phyloP scores from a whole-genome alignment of 2,888 invertebrate species.

The Megaustenia siamemsis region DNA sequence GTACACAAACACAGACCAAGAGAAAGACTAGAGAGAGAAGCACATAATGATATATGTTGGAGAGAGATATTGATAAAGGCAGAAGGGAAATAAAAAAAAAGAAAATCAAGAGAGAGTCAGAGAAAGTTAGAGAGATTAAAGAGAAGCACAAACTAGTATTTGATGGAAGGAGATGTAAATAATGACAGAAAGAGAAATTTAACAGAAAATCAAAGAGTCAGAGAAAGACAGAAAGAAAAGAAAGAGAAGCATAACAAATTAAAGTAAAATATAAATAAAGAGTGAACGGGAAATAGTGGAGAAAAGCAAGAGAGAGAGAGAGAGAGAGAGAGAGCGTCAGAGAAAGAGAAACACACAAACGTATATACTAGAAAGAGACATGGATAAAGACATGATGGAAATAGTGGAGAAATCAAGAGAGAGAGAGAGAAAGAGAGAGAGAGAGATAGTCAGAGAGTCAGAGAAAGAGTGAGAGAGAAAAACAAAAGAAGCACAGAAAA shows the following conservation, averaged over 20 bases:
- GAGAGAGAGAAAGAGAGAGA: not conserved
- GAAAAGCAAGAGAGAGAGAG: slow-evolving; percentile 9
- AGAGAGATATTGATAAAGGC: too few species aligned
- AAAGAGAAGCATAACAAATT: not conserved
- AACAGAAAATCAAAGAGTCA: not conserved
- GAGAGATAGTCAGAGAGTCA: not conserved
- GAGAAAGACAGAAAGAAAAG: not conserved
- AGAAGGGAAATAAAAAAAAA: too few species aligned
- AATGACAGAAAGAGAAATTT: not conserved
- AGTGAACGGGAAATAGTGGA: not conserved
- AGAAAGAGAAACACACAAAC: not conserved
- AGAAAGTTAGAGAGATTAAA: too few species aligned
- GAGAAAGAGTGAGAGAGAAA: not conserved
- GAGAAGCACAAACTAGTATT: too few species aligned
- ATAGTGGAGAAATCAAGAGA: not conserved
- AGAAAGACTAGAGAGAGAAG: too few species aligned
- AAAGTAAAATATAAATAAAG: not conserved
- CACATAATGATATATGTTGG: too few species aligned
- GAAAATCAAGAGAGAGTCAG: too few species aligned
- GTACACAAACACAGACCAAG: too few species aligned
- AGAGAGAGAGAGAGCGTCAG: slow-evolving; percentile 6
- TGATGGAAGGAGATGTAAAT: too few species aligned
- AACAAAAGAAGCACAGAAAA: not conserved
- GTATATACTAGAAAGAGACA: not conserved
- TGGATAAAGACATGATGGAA: not conserved